Evolutionary conservation across 2,888 invertebrate genomes (phyloP).

Genomic region (Caenorhabditis doughertyi): DNA sequence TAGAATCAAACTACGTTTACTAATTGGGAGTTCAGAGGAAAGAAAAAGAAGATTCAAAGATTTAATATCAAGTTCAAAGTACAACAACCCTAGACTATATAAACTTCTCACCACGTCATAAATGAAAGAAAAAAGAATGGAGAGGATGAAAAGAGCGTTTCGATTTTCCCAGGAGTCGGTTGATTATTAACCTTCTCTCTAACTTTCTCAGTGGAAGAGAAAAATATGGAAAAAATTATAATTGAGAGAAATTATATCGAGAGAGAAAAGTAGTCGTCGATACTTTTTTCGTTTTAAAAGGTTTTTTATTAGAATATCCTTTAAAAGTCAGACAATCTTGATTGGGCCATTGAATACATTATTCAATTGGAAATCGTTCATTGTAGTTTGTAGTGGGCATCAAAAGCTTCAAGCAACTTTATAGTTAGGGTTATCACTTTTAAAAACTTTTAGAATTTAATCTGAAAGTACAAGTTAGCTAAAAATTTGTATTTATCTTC

Average conservation of each 20-base stretch:
- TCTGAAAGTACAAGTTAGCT: no score
- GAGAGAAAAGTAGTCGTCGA: not conserved
- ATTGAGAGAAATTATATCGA: not conserved
- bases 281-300: no score
- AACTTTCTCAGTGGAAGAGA: not conserved
- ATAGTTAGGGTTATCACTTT: no score
- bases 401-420: no score
- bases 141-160: not conserved
- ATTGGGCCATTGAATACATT: no score
- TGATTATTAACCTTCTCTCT: not conserved
- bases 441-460: no score
- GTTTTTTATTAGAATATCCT: no score
- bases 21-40: slow-evolving; percentile 3
- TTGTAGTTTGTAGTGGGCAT: no score
- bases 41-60: not conserved
- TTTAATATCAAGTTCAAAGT: no score
- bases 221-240: not conserved
- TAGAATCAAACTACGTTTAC: slow-evolving; percentile 25
- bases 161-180: slow-evolving; percentile 4
- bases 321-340: no score
- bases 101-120: slow-evolving; percentile 1
- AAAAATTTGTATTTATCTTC: no score
- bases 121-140: not conserved
- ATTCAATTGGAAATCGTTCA: no score
- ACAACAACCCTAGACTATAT: not conserved